These are phyloP conservation scores for Lerema accius DNA, from an alignment of 1,140 invertebrate species.

Conservation along the genomic window DNA sequence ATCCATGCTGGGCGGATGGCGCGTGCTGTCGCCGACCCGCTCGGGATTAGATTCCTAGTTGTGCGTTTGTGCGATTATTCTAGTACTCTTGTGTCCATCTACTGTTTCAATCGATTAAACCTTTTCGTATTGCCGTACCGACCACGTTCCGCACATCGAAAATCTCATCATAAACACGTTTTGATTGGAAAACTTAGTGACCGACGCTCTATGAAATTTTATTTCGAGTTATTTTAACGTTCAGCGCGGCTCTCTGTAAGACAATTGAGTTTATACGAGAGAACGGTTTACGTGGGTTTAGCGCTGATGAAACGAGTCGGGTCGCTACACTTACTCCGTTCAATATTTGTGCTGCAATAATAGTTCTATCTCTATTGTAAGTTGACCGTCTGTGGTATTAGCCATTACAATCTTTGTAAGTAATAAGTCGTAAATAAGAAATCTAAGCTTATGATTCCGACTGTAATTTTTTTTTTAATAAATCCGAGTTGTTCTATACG, in stretches of 20 bases:
- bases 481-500: background rate
- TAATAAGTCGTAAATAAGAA: conserved; percentile 19
- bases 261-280: conserved; percentile 70
- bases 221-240: conserved; percentile 46
- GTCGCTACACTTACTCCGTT: conserved; percentile 50
- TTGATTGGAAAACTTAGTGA: conserved; percentile 42
- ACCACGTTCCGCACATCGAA: conserved; percentile 41
- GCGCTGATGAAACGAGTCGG: conserved; percentile 70
- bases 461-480: background rate
- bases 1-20: conserved; percentile 53
- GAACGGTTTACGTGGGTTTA: conserved; percentile 61
- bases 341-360: conserved; percentile 72
- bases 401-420: conserved; percentile 13
- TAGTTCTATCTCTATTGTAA: conserved; percentile 63
- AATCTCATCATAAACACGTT: conserved; percentile 46
- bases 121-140: conserved; percentile 48
- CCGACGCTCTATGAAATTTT: conserved; percentile 46
- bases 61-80: conserved; percentile 68
- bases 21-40: conserved; percentile 62
- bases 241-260: conserved; percentile 55
- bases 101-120: conserved; percentile 60
- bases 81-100: conserved; percentile 55
- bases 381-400: conserved; percentile 10
- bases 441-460: background rate
- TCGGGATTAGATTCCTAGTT: conserved; percentile 68